Evolutionary conservation across 2,113 vertebrate species (phyloP).

Genomic region (Macrotis lagotis): DNA sequence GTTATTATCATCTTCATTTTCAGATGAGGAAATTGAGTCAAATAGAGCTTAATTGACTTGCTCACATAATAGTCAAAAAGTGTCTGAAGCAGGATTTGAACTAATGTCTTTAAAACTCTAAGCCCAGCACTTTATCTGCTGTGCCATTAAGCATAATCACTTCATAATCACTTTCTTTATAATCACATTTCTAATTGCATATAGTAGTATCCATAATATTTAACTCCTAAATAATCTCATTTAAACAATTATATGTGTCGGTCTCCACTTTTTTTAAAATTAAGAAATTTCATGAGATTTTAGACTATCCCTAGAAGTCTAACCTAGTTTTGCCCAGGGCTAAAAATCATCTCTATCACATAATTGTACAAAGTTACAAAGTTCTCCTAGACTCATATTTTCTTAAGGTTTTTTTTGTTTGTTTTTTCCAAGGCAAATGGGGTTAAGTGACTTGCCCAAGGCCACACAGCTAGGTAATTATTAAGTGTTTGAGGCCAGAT

Average conservation of each 20-base stretch:
- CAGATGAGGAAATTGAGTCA: neutral
- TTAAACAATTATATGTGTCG: neutral
- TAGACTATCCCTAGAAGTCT: neutral
- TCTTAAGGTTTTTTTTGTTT: no score
- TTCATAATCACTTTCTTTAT: neutral
- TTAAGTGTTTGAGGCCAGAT: no score
- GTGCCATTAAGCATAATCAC: neutral
- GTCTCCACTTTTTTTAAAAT: neutral
- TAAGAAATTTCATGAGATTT: neutral
- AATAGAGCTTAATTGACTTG: neutral
- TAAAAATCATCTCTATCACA: no score
- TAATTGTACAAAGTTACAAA: no score
- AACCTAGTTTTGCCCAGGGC: no score
- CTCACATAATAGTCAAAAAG: neutral
- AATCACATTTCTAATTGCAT: neutral
- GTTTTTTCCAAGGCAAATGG: no score
- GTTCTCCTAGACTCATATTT: no score
- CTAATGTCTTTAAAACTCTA: neutral
- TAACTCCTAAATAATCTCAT: neutral
- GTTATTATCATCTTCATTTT: neutral
- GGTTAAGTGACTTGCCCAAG: no score
- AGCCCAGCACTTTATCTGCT: neutral
- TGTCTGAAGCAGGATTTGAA: neutral
- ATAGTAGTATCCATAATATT: neutral
- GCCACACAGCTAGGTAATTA: no score